Base-by-base conservation (phyloP, 2,888 invertebrate genomes). In the Eristalis tenax region DNA sequence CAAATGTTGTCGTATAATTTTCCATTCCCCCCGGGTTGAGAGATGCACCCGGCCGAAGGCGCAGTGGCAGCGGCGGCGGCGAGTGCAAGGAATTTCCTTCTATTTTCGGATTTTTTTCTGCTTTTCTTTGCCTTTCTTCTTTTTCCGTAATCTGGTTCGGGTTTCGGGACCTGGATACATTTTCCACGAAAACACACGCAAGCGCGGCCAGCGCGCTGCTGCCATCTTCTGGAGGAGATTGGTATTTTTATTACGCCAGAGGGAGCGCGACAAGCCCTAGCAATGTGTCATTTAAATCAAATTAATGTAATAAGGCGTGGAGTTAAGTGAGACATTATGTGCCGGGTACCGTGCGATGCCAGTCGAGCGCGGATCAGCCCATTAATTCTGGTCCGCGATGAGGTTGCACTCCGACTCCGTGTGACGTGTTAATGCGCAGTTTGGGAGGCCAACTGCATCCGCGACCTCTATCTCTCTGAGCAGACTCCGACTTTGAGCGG, bases 61-160 rank as follows among this genome's bases (percentile, higher is more conserved):
- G 5, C 13, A 13, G 43, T 15, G 43, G 43, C 43, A 43, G 43
- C 6, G 8, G 50, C 50, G 50, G 13, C 26, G 59, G 75, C 83
- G 87, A 87, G 76, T 79, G 73, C 83, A 87, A 83, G 83, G 87
- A 87, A 87, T 87, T 87, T 83, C 87, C 87, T 80, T 87, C 87
- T 87, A 87, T 87, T 87, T 87, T 87, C 68, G 65, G 73, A 82
- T 38, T 38, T 73, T 80, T 66, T 78, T 26, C n/a, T n/a, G n/a
- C n/a, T 35, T 18, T 13, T 43, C 1, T 40, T 75, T 80, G 80
- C 56, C 57, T 65, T 43, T 59, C 10, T 23, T 70, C 64, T 69
- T 50, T n/a, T 69, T 23, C n/a, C 18, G 28, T 26, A 18, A 13
- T 40, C 28, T 68, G 15, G 38, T 38, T 23, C 35, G 18, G 28